Conservation (phyloP, 2,888 invertebrate genomes). For the Phragmatobia fuliginosa region DNA sequence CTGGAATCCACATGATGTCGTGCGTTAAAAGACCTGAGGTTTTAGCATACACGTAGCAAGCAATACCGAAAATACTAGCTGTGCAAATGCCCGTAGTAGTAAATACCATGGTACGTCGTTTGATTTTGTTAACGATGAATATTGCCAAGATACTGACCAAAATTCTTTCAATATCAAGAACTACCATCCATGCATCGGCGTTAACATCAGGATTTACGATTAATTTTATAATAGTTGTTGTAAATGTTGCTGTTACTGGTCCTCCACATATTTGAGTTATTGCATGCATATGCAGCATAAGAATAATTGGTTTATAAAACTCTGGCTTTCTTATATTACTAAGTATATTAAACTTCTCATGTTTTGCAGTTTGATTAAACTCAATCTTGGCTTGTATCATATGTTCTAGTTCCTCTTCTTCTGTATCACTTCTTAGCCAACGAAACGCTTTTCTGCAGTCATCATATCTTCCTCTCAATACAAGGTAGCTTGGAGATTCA, state of each 20-base stretch:
- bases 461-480: slow-evolving; percentile 77
- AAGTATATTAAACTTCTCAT: slow-evolving; percentile 39
- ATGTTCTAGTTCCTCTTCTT: slow-evolving; percentile 69
- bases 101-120: slow-evolving; percentile 87
- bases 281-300: slow-evolving; percentile 87
- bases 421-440: slow-evolving; percentile 83
- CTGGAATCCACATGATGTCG: slow-evolving; percentile 75
- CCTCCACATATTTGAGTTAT: slow-evolving; percentile 89
- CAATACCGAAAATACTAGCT: slow-evolving; percentile 83
- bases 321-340: slow-evolving; percentile 67
- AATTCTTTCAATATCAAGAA: slow-evolving; percentile 87
- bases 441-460: slow-evolving; percentile 84
- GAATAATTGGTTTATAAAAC: slow-evolving; percentile 85
- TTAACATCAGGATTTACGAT: slow-evolving; percentile 86
- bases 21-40: slow-evolving; percentile 53
- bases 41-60: slow-evolving; percentile 71
- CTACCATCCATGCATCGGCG: slow-evolving; percentile 88
- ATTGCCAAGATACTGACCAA: slow-evolving; percentile 87
- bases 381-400: slow-evolving; percentile 65
- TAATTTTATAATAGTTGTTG: slow-evolving; percentile 86
- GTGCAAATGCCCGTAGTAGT: slow-evolving; percentile 86
- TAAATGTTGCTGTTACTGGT: slow-evolving; percentile 89
- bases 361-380: slow-evolving; percentile 51
- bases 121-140: slow-evolving; percentile 85
- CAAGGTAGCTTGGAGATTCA: slow-evolving; percentile 89